Percentiles rank a stretch among this genome's conserved stretches.
Conservation (phyloP, 2,113 vertebrate genomes). For the Zosterops japonicus region DNA sequence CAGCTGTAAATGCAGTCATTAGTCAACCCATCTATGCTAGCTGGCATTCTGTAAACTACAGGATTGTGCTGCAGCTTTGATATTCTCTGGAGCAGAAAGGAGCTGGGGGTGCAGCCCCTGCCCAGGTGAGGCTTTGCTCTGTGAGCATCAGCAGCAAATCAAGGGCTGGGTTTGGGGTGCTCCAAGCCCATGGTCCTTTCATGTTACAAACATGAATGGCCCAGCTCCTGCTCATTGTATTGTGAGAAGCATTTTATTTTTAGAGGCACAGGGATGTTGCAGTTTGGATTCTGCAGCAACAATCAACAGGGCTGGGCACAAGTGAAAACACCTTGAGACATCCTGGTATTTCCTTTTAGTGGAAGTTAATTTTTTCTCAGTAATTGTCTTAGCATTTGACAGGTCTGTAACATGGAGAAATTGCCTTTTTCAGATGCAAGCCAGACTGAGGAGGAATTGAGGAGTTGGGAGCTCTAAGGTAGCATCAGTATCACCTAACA, state of each 20-base stretch:
- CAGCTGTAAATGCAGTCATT: not conserved
- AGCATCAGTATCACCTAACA: not conserved
- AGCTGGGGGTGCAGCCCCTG: not conserved
- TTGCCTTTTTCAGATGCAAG: not conserved
- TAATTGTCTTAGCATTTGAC: not conserved
- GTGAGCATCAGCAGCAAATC: not conserved
- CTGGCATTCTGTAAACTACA: not conserved
- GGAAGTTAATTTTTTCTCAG: not conserved
- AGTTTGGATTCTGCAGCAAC: not conserved
- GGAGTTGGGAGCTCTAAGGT: not conserved
- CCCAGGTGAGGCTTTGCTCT: not conserved
- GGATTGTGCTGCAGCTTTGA: not conserved
- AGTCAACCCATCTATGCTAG: not conserved
- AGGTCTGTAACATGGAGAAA: not conserved
- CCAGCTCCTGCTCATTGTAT: not conserved
- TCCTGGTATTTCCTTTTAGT: fast-evolving
- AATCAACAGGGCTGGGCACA: not conserved
- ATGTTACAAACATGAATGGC: not conserved
- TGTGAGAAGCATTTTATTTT: not conserved
- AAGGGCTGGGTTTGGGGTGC: fast-evolving
- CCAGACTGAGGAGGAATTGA: not conserved
- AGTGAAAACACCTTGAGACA: not conserved
- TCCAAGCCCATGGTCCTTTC: fast-evolving
- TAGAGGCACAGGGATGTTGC: not conserved
- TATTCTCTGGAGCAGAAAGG: not conserved